These are phyloP conservation scores for Xenopus laevis DNA, from an alignment of 2,113 vertebrate genomes.

Conservation along the genomic window DNA sequence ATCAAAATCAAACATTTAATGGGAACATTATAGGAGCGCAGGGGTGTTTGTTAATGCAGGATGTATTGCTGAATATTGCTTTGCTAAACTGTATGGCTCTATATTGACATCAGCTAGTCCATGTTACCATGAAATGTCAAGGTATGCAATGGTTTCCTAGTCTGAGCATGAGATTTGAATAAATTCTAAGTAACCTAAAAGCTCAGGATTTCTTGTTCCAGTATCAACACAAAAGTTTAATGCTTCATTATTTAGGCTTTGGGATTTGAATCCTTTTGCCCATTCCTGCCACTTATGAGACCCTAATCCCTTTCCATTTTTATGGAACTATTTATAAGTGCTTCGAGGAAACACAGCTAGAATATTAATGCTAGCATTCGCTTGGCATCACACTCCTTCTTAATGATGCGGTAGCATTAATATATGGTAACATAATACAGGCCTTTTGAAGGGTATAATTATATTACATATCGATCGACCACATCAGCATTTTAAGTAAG, in stretches of 20 bases:
- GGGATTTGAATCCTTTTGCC: neutral
- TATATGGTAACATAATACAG: neutral
- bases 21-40: too few relatives aligned
- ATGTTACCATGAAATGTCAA: too few relatives aligned
- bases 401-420: neutral
- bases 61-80: too few relatives aligned
- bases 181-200: too few relatives aligned
- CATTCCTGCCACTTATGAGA: neutral
- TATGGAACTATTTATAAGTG: neutral
- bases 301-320: neutral
- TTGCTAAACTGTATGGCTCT: too few relatives aligned
- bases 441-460: slow-evolving; percentile 1
- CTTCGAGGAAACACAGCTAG: neutral
- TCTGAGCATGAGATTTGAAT: too few relatives aligned
- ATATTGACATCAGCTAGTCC: too few relatives aligned
- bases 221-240: neutral
- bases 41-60: too few relatives aligned
- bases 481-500: neutral
- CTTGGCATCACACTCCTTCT: neutral
- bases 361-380: neutral
- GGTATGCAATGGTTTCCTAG: too few relatives aligned
- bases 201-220: too few relatives aligned
- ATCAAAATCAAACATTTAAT: too few relatives aligned
- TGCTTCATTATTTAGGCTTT: neutral
- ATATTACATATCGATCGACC: slow-evolving; percentile 11